Percentiles rank a stretch among this genome's conserved stretches.
These are phyloP conservation scores for Festucalex cinctus DNA, from an alignment of 2,113 vertebrate species.

Conservation along the genomic window DNA sequence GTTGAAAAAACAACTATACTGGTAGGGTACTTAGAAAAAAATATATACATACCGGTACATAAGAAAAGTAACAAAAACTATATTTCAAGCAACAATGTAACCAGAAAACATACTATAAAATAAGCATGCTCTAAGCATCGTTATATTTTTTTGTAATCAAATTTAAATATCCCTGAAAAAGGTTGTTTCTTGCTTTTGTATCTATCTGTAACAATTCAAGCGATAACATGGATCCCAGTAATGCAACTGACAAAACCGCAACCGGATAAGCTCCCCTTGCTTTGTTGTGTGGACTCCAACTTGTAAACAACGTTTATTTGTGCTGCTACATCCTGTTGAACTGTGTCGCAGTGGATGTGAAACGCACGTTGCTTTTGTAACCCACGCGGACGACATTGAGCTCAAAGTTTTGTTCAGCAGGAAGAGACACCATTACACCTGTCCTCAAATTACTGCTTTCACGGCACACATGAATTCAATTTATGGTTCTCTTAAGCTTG, in stretches of 20 bases:
- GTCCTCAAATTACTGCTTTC: slow-evolving; percentile 11
- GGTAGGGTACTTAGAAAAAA: too few relatives aligned
- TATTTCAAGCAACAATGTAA: too few relatives aligned
- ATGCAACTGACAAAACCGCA: not conserved
- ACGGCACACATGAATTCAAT: not conserved
- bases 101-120: too few relatives aligned
- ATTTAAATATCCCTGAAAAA: not conserved
- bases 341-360: not conserved
- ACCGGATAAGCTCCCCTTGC: not conserved
- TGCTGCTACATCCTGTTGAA: not conserved
- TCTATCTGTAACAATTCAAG: too few relatives aligned
- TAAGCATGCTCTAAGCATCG: too few relatives aligned
- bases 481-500: not conserved
- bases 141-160: not conserved
- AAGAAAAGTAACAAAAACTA: too few relatives aligned
- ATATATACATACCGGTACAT: too few relatives aligned
- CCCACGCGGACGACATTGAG: not conserved
- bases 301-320: slow-evolving; percentile 4
- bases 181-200: too few relatives aligned
- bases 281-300: not conserved
- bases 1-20: too few relatives aligned
- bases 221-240: too few relatives aligned
- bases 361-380: not conserved
- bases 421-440: slow-evolving; percentile 3
- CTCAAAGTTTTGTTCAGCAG: not conserved